Conservation (phyloP, 2,888 invertebrate genomes). For the Zygogramma bicolorata region DNA sequence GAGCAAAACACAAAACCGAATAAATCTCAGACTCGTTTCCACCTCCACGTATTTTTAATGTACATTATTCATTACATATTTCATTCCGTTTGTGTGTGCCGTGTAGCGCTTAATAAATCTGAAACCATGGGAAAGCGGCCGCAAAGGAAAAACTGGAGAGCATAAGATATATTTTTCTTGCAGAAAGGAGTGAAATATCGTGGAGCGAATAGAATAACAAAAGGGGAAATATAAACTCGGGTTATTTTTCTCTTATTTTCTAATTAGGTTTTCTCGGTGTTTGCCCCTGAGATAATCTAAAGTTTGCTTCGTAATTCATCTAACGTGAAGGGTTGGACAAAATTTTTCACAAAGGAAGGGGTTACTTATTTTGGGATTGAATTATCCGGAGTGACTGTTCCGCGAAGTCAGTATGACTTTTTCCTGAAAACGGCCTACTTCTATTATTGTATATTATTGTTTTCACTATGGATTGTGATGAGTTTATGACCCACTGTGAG, state of each 20-base stretch:
- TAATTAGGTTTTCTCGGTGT: neutral
- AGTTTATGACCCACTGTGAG: no score
- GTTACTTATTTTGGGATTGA: no score
- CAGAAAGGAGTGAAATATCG: neutral
- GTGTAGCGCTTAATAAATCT: slow-evolving; percentile 9
- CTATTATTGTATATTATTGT: no score
- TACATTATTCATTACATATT: slow-evolving; percentile 5
- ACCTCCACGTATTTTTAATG: slow-evolving; percentile 9
- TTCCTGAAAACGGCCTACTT: no score
- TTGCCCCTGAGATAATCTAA: neutral
- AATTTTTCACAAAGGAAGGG: no score
- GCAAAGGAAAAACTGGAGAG: neutral
- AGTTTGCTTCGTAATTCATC: neutral
- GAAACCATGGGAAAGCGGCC: neutral
- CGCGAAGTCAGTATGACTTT: no score
- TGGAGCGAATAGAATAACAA: neutral
- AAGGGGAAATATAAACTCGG: neutral
- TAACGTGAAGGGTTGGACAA: neutral
- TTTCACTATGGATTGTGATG: no score
- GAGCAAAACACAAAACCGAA: neutral
- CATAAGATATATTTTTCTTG: neutral
- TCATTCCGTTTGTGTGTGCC: slow-evolving; percentile 5
- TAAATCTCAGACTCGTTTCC: slow-evolving; percentile 9
- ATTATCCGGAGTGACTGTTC: no score
- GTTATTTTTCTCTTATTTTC: neutral